A percentile compares a stretch with the other conserved stretches of the same genome.
These are phyloP conservation scores for Eulimnadia texana DNA, from an alignment of 1,140 invertebrate genomes.

Conservation along the genomic window DNA sequence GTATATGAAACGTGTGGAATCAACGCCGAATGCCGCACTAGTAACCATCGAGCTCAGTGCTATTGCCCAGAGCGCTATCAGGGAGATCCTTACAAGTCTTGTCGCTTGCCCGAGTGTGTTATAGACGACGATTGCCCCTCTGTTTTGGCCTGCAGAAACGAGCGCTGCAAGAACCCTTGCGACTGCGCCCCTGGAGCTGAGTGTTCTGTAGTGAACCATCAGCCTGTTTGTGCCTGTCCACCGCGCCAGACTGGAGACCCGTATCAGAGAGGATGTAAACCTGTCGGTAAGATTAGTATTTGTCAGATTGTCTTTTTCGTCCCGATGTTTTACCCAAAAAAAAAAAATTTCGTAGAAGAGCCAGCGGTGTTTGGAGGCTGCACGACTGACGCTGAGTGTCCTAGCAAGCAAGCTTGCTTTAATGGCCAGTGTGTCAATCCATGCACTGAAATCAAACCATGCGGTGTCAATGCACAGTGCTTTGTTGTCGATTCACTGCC, in stretches of 20 bases:
- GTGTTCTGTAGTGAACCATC: constrained; percentile 27
- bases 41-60: constrained; percentile 60
- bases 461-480: constrained; percentile 61
- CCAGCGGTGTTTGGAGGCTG: constrained; percentile 43
- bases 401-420: constrained; percentile 47
- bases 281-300: constrained; percentile 11
- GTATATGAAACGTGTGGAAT: constrained; percentile 51
- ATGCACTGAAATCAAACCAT: constrained; percentile 59
- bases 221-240: constrained; percentile 28
- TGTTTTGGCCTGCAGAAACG: constrained; percentile 59
- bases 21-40: constrained; percentile 56
- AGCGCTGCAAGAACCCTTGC: constrained; percentile 61
- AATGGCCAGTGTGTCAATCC: constrained; percentile 66
- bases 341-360: constrained; percentile 24
- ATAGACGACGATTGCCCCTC: constrained; percentile 54
- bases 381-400: constrained; percentile 58
- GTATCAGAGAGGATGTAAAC: constrained; percentile 28
- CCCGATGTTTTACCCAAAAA: neutral
- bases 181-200: constrained; percentile 31
- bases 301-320: neutral
- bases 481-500: constrained; percentile 68
- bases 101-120: constrained; percentile 65
- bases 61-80: constrained; percentile 68
- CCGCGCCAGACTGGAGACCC: constrained; percentile 69
- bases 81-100: constrained; percentile 62